Conservation (phyloP, 2,888 invertebrate genomes). For the Hydropsyche betteni region DNA sequence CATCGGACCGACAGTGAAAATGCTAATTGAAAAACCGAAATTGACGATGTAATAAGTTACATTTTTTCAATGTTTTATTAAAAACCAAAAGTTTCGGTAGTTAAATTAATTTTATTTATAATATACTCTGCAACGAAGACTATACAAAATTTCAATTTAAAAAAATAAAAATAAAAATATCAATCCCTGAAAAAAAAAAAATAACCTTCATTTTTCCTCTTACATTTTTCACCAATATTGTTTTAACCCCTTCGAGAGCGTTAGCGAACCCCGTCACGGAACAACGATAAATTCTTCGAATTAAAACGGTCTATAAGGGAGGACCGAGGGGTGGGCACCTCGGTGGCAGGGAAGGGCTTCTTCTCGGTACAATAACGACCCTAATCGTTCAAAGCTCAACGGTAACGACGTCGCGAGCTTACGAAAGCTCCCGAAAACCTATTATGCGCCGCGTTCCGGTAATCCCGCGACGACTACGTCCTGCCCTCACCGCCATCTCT, state of each 20-base stretch:
- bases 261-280: constrained; percentile 18
- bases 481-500: neutral
- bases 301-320: neutral
- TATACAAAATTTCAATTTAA: too few species aligned
- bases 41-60: too few species aligned
- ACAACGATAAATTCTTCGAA: constrained; percentile 21
- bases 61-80: too few species aligned
- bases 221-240: neutral
- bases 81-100: too few species aligned
- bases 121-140: too few species aligned
- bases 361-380: constrained; percentile 28
- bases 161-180: too few species aligned
- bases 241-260: neutral
- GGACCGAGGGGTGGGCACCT: too few species aligned
- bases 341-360: neutral
- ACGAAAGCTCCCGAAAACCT: constrained; percentile 22
- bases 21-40: too few species aligned
- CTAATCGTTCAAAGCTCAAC: constrained; percentile 33
- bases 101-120: too few species aligned
- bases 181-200: too few species aligned
- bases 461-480: neutral
- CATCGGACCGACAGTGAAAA: too few species aligned
- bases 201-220: too few species aligned
- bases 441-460: constrained; percentile 31
- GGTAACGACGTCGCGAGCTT: constrained; percentile 32